Evolutionary conservation across 2,888 invertebrate genomes (phyloP).

Genomic region (Synergus japonicus): DNA sequence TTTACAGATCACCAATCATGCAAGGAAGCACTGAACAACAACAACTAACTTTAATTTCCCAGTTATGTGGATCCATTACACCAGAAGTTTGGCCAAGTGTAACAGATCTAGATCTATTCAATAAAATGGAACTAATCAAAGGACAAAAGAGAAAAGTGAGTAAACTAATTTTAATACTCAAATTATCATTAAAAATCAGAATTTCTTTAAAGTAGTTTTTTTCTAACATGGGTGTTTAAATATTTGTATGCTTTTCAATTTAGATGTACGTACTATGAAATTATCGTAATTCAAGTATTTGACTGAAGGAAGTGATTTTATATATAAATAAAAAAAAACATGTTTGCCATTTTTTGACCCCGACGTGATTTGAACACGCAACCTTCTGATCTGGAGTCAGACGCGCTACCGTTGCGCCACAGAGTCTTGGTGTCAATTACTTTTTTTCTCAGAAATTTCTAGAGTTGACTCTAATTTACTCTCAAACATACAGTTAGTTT

Average conservation of each 20-base stretch:
- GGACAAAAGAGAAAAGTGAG: slow-evolving; percentile 92
- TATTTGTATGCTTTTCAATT: background rate
- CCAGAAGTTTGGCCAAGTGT: slow-evolving; percentile 97
- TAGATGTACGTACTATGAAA: background rate
- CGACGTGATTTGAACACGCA: slow-evolving; percentile 98
- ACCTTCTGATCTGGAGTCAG: slow-evolving; percentile 99
- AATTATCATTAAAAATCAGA: slow-evolving; percentile 1
- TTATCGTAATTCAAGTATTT: background rate
- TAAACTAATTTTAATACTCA: slow-evolving; percentile 62
- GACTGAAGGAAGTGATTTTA: slow-evolving; percentile 14
- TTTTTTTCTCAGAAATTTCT: background rate
- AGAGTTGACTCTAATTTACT: background rate
- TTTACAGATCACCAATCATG: slow-evolving; percentile 89
- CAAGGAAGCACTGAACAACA: slow-evolving; percentile 98
- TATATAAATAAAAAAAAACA: background rate
- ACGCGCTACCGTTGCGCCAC: slow-evolving; percentile 99
- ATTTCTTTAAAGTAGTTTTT: background rate
- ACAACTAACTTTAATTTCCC: slow-evolving; percentile 95
- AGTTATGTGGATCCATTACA: slow-evolving; percentile 96
- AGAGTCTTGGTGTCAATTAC: slow-evolving; percentile 81
- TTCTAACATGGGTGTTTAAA: background rate
- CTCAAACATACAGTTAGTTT: background rate
- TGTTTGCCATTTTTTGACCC: slow-evolving; percentile 80
- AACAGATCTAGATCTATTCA: slow-evolving; percentile 91
- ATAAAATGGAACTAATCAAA: slow-evolving; percentile 91